Evolutionary conservation across 2,888 invertebrate genomes (phyloP), one percentile per base, ranked within the genome.

Genomic region (Abrostola tripartita): DNA sequence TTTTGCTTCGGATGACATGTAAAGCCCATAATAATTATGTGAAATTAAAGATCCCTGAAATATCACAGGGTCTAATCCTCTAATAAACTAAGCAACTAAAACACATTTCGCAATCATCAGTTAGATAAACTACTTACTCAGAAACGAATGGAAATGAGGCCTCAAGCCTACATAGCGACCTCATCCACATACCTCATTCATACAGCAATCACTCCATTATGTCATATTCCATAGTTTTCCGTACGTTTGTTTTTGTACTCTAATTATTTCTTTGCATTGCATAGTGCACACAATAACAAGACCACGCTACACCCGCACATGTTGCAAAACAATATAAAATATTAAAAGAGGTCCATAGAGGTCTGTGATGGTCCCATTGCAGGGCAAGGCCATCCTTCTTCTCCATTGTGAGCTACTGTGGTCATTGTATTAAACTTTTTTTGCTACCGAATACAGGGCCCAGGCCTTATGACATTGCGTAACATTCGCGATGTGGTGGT

Each of bases 181-280:
- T 72, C 71, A 47, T 36, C 40, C 42, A 44, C 42, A 11, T 38
- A 44, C 37, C 44, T 52, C 52, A 66, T 65, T 61, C 61, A 37
- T 58, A 52, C 12, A 61, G 61, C 61, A 58, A 66, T 66, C 52
- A 65, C 52, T 12, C 24, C 40, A 51, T 73, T 77, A 69, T 56
- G 65, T 69, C 67, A 73, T 53, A 56, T 58, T 52, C 67, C 61
- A 69, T 79, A 55, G 65, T 51, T 65, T 68, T 75, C 79, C 64
- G 73, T 59, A 9, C 41, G 38, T 59, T 55, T 69, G 58, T 76
- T 80, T 79, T 79, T 78, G 65, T 80, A 70, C 70, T 78, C 77
- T 66, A 74, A 74, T 78, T 74, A 77, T 49, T 63, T 44, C 36
- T 79, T 77, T 70, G 66, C 71, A 60, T 66, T 68, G 77, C 52